Conservation (phyloP, 64 coral and sea anemone genomes). For the Porites australiensis region DNA sequence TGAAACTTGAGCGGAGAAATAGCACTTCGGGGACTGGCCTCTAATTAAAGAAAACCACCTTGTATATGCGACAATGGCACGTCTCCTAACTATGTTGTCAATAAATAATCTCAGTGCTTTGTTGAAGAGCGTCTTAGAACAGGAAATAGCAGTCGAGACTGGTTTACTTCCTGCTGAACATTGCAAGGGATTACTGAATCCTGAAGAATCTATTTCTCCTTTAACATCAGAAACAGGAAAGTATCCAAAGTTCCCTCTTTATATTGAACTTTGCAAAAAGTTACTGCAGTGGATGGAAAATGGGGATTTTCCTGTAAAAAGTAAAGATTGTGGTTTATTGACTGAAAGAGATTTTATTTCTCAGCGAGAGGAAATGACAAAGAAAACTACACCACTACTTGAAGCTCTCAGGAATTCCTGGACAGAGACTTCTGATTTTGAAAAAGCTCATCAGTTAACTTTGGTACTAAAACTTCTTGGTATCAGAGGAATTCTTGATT, state of each 20-base stretch:
- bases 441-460: background rate
- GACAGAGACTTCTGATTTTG: background rate
- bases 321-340: conserved; percentile 43
- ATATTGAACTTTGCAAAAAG: conserved; percentile 52
- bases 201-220: background rate
- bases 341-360: background rate
- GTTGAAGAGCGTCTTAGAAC: conserved; percentile 8
- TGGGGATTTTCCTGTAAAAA: conserved; percentile 21
- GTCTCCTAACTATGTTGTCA: conserved; percentile 5
- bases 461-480: conserved; percentile 51
- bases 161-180: background rate
- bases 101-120: background rate
- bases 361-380: conserved; percentile 8
- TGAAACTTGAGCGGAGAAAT: background rate
- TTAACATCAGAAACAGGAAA: background rate
- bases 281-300: conserved; percentile 42
- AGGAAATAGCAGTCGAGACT: background rate
- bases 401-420: conserved; percentile 43
- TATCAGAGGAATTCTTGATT: conserved; percentile 65
- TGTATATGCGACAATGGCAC: background rate
- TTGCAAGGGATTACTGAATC: background rate
- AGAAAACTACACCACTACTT: conserved; percentile 15
- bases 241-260: conserved; percentile 22
- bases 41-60: background rate
- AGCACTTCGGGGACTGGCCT: background rate